Percentiles rank a stretch among this genome's conserved stretches.
These are phyloP conservation scores for Drosophila leontia DNA, from an alignment of 1,140 invertebrate genomes.

Conservation along the genomic window DNA sequence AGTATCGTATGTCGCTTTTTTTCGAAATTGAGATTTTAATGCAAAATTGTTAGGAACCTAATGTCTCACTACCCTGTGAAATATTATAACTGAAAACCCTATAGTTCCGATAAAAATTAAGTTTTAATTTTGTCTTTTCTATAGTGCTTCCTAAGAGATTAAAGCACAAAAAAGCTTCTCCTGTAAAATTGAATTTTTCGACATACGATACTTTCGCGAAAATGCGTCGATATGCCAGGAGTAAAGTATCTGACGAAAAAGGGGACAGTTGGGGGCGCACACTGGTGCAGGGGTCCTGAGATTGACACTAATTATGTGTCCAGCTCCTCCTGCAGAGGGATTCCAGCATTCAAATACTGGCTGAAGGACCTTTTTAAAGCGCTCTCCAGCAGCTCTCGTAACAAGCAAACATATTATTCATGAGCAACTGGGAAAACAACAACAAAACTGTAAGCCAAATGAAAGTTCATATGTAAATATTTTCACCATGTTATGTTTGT, in stretches of 20 bases:
- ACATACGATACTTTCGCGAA: too few relatives aligned
- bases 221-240: constrained; percentile 38
- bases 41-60: too few relatives aligned
- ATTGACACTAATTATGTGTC: constrained; percentile 58
- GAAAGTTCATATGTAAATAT: constrained; percentile 79
- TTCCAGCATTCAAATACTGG: constrained; percentile 1
- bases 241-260: background rate
- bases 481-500: constrained; percentile 69
- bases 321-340: constrained; percentile 7
- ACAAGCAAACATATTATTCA: constrained; percentile 54
- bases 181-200: too few relatives aligned
- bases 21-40: too few relatives aligned
- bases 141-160: too few relatives aligned
- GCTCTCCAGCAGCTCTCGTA: constrained; percentile 6
- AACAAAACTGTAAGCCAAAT: constrained; percentile 51
- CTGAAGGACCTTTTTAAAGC: constrained; percentile 1
- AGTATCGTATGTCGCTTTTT: too few relatives aligned
- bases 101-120: too few relatives aligned
- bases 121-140: too few relatives aligned
- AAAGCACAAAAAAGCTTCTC: too few relatives aligned
- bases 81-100: too few relatives aligned
- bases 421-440: constrained; percentile 41
- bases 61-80: too few relatives aligned
- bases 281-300: constrained; percentile 9
- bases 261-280: too few relatives aligned